Percentiles rank a stretch among this genome's conserved stretches.
phyloP scores from a whole-genome alignment of 2,888 invertebrate species.

The Sympetrum striolatum region DNA sequence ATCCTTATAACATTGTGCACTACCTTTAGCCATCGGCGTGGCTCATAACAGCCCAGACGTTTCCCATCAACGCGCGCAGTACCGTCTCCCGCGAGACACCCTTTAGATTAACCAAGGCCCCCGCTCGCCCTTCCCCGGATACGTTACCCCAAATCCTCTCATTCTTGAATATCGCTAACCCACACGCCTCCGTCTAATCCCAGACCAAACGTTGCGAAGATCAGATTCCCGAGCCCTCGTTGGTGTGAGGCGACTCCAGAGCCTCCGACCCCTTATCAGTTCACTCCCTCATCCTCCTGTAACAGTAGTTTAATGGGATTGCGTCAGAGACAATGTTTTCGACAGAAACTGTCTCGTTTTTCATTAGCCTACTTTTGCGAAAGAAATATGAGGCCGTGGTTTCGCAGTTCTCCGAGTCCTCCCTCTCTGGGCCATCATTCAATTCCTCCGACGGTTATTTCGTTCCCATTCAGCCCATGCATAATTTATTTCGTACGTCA shows the following conservation, averaged over 20 bases:
- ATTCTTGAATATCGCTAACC: not conserved
- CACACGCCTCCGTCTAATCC: not conserved
- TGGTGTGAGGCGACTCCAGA: not conserved
- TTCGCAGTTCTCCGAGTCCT: no score
- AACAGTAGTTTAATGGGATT: no score
- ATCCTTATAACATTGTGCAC: not conserved
- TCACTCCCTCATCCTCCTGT: not conserved
- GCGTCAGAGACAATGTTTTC: no score
- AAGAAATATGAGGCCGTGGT: no score
- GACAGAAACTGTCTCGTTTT: no score
- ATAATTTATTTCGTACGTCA: no score
- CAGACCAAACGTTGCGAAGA: not conserved
- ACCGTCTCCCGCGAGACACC: not conserved
- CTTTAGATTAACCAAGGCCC: not conserved
- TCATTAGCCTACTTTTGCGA: no score
- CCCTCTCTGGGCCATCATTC: no score
- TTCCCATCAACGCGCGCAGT: not conserved
- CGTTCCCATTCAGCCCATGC: no score
- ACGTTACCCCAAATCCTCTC: not conserved
- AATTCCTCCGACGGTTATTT: no score
- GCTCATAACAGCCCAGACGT: not conserved
- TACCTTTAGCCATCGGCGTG: not conserved
- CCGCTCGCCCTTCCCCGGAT: not conserved
- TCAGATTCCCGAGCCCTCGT: not conserved
- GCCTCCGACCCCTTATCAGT: not conserved